phyloP scores from a whole-genome alignment of 2,113 vertebrate genomes.

The Epinephelus fuscoguttatus region DNA sequence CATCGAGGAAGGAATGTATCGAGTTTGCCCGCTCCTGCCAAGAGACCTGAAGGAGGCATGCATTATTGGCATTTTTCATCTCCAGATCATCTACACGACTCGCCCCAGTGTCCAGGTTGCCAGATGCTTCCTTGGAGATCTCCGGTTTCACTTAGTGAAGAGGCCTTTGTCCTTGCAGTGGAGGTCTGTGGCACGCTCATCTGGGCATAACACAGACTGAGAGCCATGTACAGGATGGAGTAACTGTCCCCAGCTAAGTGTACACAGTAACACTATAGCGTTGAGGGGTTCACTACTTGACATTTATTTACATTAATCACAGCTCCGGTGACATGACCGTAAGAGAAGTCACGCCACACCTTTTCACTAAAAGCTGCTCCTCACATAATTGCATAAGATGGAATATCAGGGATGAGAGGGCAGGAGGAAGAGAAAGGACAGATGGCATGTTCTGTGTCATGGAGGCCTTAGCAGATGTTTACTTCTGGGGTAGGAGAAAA shows the following conservation, averaged over 20 bases:
- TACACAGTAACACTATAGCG: constrained; percentile 60
- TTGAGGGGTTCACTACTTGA: constrained; percentile 56
- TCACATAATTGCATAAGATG: constrained; percentile 49
- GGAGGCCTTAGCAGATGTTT: constrained; percentile 76
- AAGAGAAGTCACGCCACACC: constrained; percentile 18
- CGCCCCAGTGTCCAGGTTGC: constrained; percentile 67
- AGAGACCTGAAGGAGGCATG: constrained; percentile 63
- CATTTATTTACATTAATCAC: constrained; percentile 61
- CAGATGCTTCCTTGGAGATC: constrained; percentile 76
- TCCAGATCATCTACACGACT: constrained; percentile 61
- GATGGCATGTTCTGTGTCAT: constrained; percentile 71
- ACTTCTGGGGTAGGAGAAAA: constrained; percentile 68
- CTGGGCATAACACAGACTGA: constrained; percentile 33
- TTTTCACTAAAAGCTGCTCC: constrained; percentile 47
- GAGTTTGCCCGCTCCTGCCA: constrained; percentile 71
- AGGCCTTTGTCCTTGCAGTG: constrained; percentile 71
- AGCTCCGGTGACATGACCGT: constrained; percentile 18
- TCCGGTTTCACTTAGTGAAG: constrained; percentile 76
- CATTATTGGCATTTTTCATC: constrained; percentile 82
- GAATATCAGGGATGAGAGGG: constrained; percentile 26
- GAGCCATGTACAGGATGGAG: constrained; percentile 41
- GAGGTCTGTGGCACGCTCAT: constrained; percentile 57
- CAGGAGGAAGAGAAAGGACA: constrained; percentile 47
- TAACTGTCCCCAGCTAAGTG: constrained; percentile 50
- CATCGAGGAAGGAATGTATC: constrained; percentile 66